These are phyloP conservation scores for Willisornis vidua DNA, from an alignment of 2,113 vertebrate genomes.

Conservation along the genomic window DNA sequence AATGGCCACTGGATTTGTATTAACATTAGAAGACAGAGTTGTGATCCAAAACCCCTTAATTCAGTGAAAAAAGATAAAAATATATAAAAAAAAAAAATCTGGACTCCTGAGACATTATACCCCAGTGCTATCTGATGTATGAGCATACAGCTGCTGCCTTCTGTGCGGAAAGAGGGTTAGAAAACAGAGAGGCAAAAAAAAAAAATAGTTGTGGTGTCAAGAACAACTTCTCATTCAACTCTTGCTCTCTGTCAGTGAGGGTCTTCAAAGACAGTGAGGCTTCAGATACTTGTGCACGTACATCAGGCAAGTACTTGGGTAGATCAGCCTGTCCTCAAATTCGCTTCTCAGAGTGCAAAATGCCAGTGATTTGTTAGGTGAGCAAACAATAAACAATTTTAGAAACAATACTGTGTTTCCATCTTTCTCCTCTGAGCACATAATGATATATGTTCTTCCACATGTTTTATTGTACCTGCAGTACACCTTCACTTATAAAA, in stretches of 20 bases:
- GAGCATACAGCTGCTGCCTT: not conserved
- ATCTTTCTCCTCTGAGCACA: not conserved
- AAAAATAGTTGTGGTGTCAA: not conserved
- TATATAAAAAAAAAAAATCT: not conserved
- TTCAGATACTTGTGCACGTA: not conserved
- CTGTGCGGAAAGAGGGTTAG: not conserved
- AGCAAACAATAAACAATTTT: not conserved
- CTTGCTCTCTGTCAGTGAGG: not conserved
- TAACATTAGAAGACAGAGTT: not conserved
- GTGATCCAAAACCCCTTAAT: not conserved
- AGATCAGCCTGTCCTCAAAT: not conserved
- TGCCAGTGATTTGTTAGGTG: not conserved
- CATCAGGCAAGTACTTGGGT: not conserved
- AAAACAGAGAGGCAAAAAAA: not conserved
- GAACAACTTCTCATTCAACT: not conserved
- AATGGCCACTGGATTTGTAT: not conserved
- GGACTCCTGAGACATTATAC: too few relatives aligned
- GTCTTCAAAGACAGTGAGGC: not conserved
- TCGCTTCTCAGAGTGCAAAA: not conserved
- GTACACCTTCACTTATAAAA: not conserved
- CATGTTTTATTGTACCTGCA: not conserved
- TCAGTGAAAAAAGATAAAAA: not conserved
- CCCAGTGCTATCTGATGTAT: too few relatives aligned
- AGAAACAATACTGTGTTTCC: not conserved
- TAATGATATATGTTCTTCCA: not conserved